These are phyloP conservation scores for Oligia latruncula DNA, from an alignment of 2,888 invertebrate genomes.

Conservation along the genomic window DNA sequence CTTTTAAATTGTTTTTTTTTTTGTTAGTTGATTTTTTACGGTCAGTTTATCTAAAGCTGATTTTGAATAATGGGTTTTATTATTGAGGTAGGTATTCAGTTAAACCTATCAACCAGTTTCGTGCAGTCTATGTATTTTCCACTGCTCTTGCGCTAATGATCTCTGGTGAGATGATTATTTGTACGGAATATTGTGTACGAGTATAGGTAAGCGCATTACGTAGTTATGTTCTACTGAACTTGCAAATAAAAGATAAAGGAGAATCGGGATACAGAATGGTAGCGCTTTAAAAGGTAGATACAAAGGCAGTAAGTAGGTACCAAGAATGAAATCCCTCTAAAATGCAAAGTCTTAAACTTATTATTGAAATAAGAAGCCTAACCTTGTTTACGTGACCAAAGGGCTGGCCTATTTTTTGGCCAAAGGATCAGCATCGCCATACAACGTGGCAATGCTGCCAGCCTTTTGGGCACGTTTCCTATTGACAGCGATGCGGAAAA, in stretches of 20 bases:
- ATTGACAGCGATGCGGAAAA: not conserved
- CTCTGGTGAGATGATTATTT: not conserved
- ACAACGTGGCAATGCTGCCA: not conserved
- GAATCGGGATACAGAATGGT: not conserved
- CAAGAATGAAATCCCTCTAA: not conserved
- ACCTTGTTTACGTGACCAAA: not conserved
- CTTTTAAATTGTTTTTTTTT: conserved; percentile 37
- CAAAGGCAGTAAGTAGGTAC: not conserved
- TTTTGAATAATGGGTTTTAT: conserved; percentile 27
- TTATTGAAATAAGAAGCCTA: conserved; percentile 12
- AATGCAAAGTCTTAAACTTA: not conserved
- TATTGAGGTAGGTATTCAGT: conserved; percentile 2
- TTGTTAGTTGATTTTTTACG: conserved; percentile 20
- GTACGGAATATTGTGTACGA: not conserved
- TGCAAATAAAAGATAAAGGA: not conserved
- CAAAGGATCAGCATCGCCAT: not conserved
- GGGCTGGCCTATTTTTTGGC: not conserved
- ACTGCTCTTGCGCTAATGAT: not conserved
- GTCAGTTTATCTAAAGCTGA: not conserved
- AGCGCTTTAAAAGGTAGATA: not conserved
- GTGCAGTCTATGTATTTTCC: not conserved
- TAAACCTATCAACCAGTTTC: conserved; percentile 17
- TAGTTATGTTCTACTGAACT: not conserved
- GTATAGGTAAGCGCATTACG: not conserved
- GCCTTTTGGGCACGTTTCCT: not conserved